Evolutionary conservation across 1,140 invertebrate genomes (phyloP), one percentile per base, ranked within the genome.

Genomic region (Ectropis grisescens): DNA sequence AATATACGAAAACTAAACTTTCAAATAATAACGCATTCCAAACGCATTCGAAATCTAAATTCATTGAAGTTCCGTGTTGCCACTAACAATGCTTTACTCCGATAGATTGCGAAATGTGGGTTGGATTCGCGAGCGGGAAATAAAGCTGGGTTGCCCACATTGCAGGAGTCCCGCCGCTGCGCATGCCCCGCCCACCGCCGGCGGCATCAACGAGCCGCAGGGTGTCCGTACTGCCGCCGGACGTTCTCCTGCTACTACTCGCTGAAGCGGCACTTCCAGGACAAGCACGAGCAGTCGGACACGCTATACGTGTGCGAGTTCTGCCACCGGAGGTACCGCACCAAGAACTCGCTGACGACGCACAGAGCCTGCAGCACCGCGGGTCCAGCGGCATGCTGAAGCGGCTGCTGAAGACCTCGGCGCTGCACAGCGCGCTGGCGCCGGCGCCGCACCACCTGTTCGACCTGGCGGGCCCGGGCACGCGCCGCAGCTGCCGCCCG

Each of bases 201-300:
- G 91, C 50, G 91, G 91, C 39, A 93, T 94, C 72, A 93, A 93
- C 82, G 92, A 93, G 84, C 91, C 92, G 31, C 93, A 94, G 81
- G 92, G 83, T 94, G 93, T 82, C 93, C 93, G 54, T 93, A 93
- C 85, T 94, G 93, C 82, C 88, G 91, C 45, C 88, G 92, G 69
- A 93, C 90, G 71, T 94, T 94, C 86, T 93, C 91, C 76, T 94
- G 93, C 85, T 94, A 94, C 85, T 94, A 94, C 84, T 93, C 91
- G 60, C 86, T 94, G 61, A 94, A 94, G 81, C 88, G 93, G 56
- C 93, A 94, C 81, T 94, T 93, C 85, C 92, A 94, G 85, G 93
- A 94, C 83, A 94, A 94, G 75, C 92, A 94, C 85, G 92, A 93
- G 79, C 90, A 92, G 78, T 93, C 91, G 31, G 91, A 94, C 78